Evolutionary conservation across 2,888 invertebrate genomes (phyloP).

Genomic region (Polyommatus iphigenia): DNA sequence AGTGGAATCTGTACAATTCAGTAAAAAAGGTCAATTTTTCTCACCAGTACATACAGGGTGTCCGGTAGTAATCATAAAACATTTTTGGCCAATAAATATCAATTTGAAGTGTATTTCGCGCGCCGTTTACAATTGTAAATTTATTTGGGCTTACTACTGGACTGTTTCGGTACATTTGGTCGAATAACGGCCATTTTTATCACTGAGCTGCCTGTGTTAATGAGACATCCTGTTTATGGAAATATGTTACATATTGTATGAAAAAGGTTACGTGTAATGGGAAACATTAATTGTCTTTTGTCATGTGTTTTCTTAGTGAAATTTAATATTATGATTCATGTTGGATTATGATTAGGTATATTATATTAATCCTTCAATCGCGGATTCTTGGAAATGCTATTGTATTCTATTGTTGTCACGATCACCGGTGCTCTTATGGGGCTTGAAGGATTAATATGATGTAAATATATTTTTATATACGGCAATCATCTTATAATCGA

Average conservation of each 20-base stretch:
- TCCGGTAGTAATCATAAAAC: not conserved
- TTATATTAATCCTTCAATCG: too few relatives aligned
- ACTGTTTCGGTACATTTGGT: conserved; percentile 36
- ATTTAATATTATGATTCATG: too few relatives aligned
- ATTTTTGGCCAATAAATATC: conserved; percentile 18
- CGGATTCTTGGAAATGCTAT: too few relatives aligned
- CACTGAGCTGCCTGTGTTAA: conserved; percentile 40
- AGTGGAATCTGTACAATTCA: not conserved
- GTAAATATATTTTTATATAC: too few relatives aligned
- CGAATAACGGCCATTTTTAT: conserved; percentile 41
- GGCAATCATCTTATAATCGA: too few relatives aligned
- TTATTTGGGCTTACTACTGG: conserved; percentile 31
- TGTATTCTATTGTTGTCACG: too few relatives aligned
- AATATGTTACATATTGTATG: not conserved
- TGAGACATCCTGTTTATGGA: conserved; percentile 28
- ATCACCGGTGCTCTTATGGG: too few relatives aligned
- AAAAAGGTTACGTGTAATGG: too few relatives aligned
- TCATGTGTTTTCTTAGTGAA: too few relatives aligned
- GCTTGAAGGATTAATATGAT: too few relatives aligned
- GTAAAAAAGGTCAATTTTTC: not conserved
- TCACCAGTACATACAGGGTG: not conserved
- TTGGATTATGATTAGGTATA: too few relatives aligned
- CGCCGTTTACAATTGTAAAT: conserved; percentile 18
- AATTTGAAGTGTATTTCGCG: conserved; percentile 12
- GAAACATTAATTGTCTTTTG: too few relatives aligned